Evolutionary conservation across 2,888 invertebrate genomes (phyloP).

Genomic region (Hypsopygia costalis): DNA sequence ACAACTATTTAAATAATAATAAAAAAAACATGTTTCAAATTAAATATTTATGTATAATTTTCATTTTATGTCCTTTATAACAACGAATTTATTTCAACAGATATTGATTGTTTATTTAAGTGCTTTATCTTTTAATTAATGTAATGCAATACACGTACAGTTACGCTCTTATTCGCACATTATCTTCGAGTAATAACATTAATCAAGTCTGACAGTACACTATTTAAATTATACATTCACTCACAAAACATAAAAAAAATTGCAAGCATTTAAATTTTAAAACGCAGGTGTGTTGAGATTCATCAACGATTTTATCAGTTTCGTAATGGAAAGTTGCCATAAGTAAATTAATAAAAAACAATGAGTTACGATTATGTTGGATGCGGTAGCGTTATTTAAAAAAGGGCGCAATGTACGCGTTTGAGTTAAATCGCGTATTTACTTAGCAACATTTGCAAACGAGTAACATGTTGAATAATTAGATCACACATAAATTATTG

Average conservation of each 20-base stretch:
- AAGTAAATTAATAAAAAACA: slow-evolving; percentile 26
- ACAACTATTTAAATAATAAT: slow-evolving; percentile 23
- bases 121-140: slow-evolving; percentile 37
- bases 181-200: slow-evolving; percentile 31
- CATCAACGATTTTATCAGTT: slow-evolving; percentile 44
- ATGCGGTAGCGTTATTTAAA: slow-evolving; percentile 45
- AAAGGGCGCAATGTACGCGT: slow-evolving; percentile 8
- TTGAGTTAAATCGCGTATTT: no score
- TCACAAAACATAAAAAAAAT: slow-evolving; percentile 49
- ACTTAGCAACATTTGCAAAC: no score
- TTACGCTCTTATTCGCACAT: slow-evolving; percentile 21
- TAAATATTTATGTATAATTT: slow-evolving; percentile 80
- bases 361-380: slow-evolving; percentile 26
- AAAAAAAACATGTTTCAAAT: slow-evolving; percentile 54
- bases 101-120: slow-evolving; percentile 52
- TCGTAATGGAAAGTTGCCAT: slow-evolving; percentile 42
- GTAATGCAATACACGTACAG: slow-evolving; percentile 36
- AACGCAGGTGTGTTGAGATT: slow-evolving; percentile 47
- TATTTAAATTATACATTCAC: slow-evolving; percentile 41
- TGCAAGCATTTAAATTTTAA: slow-evolving; percentile 50
- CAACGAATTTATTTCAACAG: slow-evolving; percentile 67
- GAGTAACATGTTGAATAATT: no score
- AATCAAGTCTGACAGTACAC: slow-evolving; percentile 37
- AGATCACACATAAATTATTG: no score
- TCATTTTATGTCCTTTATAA: slow-evolving; percentile 69